Percentiles rank a stretch among this genome's conserved stretches.
Conservation (phyloP, 1,140 invertebrate species). For the Eufriesea mexicana region DNA sequence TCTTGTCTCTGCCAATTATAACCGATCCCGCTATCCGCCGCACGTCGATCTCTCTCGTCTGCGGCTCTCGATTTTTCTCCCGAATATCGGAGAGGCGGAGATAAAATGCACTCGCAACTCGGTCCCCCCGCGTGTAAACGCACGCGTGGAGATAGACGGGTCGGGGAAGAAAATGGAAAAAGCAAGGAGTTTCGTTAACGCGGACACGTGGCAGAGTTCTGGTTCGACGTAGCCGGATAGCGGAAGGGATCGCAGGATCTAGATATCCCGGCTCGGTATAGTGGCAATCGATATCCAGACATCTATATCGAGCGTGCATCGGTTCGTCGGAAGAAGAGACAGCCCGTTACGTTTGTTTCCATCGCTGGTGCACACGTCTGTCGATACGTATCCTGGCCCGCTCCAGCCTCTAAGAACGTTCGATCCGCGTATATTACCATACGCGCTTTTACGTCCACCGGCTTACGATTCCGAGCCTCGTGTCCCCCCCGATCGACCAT, state of each 20-base stretch:
- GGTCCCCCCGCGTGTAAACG: too few species aligned
- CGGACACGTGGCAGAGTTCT: not conserved
- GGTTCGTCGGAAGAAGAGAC: constrained; percentile 43
- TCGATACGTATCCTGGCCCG: constrained; percentile 34
- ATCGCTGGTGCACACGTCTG: constrained; percentile 21
- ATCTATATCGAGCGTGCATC: constrained; percentile 59
- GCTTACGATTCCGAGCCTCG: not conserved
- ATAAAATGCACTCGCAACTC: too few species aligned
- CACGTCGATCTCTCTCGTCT: not conserved
- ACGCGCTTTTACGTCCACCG: constrained; percentile 20
- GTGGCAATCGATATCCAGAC: constrained; percentile 62
- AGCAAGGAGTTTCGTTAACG: not conserved
- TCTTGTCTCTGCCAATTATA: not conserved
- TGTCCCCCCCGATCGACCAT: not conserved
- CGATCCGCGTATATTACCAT: constrained; percentile 20
- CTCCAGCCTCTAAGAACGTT: constrained; percentile 19
- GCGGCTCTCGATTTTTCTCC: too few species aligned
- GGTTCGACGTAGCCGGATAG: not conserved
- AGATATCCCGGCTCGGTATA: constrained; percentile 39
- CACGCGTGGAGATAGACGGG: not conserved
- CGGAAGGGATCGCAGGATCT: constrained; percentile 41
- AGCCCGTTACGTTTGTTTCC: constrained; percentile 38
- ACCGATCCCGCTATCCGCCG: not conserved
- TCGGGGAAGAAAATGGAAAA: not conserved
- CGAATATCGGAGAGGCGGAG: too few species aligned